Conservation (phyloP, 1,140 invertebrate genomes). For the Antheraea pernyi region DNA sequence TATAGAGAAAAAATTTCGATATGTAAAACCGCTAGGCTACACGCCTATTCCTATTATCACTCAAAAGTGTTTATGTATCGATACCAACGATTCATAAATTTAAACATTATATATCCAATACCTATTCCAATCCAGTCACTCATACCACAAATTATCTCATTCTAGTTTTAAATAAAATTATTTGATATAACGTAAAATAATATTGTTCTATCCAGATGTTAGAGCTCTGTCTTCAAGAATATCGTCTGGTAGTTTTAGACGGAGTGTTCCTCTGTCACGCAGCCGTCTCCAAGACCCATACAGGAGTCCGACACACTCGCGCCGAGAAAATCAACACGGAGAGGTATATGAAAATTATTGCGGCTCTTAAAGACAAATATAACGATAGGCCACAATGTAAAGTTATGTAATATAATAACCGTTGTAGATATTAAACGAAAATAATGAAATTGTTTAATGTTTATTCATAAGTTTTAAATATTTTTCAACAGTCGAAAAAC, state of each 20-base stretch:
- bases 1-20: no score
- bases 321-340: conserved; percentile 82
- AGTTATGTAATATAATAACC: conserved; percentile 55
- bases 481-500: no score
- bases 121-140: no score
- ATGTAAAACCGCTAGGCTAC: no score
- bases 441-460: no score
- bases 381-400: conserved; percentile 80
- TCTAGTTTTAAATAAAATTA: background rate
- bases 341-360: conserved; percentile 82
- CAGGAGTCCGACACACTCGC: conserved; percentile 65
- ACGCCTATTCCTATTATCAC: no score
- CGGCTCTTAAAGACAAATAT: conserved; percentile 80
- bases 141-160: no score
- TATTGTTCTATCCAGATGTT: conserved; percentile 82
- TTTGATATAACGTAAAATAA: background rate
- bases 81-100: no score
- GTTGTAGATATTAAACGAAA: no score
- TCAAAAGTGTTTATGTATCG: no score
- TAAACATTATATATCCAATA: no score
- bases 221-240: conserved; percentile 88
- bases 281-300: conserved; percentile 76
- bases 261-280: conserved; percentile 90
- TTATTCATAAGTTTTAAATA: no score
- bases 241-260: conserved; percentile 87